Percentiles rank a stretch among this genome's conserved stretches.
phyloP scores from a whole-genome alignment of 2,888 invertebrate genomes.

The Sinodicranocentrus sp. region DNA sequence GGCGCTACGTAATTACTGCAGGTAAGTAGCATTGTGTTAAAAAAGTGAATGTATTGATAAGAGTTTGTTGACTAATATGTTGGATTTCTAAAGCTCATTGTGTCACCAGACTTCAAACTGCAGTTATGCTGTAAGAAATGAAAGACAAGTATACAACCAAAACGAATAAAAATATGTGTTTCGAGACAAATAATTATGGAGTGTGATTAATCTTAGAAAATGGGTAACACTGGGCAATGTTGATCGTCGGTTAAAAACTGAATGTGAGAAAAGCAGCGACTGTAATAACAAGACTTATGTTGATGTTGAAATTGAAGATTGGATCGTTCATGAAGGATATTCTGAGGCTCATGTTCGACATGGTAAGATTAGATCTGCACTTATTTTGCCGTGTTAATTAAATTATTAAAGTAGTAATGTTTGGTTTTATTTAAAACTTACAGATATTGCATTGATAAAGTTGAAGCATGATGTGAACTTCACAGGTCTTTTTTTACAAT shows the following conservation, averaged over 20 bases:
- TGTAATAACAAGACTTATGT: background rate
- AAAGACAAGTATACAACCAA: background rate
- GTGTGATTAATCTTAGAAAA: constrained; percentile 22
- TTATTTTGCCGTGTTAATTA: background rate
- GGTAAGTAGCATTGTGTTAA: constrained; percentile 15
- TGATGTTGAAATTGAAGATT: constrained; percentile 50
- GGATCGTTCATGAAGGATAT: constrained; percentile 61
- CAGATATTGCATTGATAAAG: constrained; percentile 63
- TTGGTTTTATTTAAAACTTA: background rate
- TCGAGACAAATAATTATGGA: too few species aligned
- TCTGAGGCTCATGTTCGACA: constrained; percentile 65
- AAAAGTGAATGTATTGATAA: background rate
- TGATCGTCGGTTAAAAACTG: constrained; percentile 34
- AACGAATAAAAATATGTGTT: background rate
- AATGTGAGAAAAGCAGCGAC: constrained; percentile 29
- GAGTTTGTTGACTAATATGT: too few species aligned
- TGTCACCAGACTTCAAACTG: constrained; percentile 41
- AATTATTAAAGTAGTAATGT: background rate
- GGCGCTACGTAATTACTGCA: constrained; percentile 33
- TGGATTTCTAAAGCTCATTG: constrained; percentile 56
- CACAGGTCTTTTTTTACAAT: constrained; percentile 50
- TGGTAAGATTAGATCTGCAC: constrained; percentile 25
- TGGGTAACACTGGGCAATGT: constrained; percentile 51
- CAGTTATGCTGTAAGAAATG: constrained; percentile 42
- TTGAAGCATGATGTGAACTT: constrained; percentile 56